Evolutionary conservation across 2,113 vertebrate species (phyloP).

Genomic region (Psittacara wagleri): DNA sequence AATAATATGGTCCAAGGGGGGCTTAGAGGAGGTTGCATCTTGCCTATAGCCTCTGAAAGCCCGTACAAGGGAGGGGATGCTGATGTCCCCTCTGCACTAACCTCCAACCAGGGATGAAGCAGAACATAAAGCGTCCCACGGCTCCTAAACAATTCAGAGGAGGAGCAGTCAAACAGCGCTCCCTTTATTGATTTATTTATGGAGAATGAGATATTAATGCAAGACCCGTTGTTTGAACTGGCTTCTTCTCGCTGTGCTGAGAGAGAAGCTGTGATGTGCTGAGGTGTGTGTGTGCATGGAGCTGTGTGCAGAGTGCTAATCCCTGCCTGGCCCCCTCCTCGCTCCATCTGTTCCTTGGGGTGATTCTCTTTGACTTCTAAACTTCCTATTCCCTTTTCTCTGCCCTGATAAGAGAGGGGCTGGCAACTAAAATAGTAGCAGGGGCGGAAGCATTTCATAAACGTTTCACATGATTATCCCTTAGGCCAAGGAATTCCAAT

Average conservation of each 20-base stretch:
- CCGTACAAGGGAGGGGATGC: fast-evolving
- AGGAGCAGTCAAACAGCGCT: background rate
- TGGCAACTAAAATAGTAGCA: slow-evolving; percentile 61
- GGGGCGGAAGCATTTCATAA: slow-evolving; percentile 13
- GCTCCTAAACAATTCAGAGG: background rate
- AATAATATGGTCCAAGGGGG: fast-evolving
- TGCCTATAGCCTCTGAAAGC: background rate
- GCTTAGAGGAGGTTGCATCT: background rate
- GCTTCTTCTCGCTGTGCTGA: background rate
- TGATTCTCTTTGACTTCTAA: background rate
- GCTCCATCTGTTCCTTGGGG: slow-evolving; percentile 10
- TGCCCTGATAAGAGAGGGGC: background rate
- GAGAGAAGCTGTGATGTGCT: background rate
- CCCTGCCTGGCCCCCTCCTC: background rate
- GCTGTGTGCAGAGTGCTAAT: background rate
- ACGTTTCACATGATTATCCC: background rate
- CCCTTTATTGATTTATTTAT: slow-evolving; percentile 67
- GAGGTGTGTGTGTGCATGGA: background rate
- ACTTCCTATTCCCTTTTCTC: slow-evolving; percentile 7
- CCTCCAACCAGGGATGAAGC: background rate
- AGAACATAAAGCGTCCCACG: background rate
- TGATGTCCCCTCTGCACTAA: background rate
- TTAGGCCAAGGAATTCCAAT: slow-evolving; percentile 34
- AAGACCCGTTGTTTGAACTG: slow-evolving; percentile 55
- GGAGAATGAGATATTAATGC: slow-evolving; percentile 50